Base-by-base conservation (phyloP, 1,140 invertebrate genomes). In the Drosophila eugracilis region DNA sequence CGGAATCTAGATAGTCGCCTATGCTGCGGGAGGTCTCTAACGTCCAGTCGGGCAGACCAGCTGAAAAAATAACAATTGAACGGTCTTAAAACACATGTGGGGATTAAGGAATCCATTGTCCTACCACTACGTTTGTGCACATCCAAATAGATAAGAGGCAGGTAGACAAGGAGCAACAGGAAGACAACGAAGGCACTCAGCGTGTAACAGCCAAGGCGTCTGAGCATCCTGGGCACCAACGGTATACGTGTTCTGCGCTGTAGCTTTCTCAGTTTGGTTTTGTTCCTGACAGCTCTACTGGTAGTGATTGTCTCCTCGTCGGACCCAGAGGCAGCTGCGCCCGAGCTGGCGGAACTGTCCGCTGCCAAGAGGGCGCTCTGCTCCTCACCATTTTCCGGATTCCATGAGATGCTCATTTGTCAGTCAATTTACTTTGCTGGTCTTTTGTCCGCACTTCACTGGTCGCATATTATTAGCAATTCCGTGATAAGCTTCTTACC, bases 1-100 rank as follows among this genome's bases (percentile, higher is more conserved):
- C 93, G 1, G 95, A 95, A 65, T 94, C 92, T 5, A 97, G 94
- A 76, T 96, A 97, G 63, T 93, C 92, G 74, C 92, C 93, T 19
- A 95, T 93, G 90, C 96, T 94, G 37, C 95, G 92, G 24, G 95
- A 95, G 9, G 94, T 95, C 74, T 96, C 95, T 36, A 93, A 92
- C 41, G 94, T 93, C 96, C 96, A 97, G 41, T 95, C 95, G 14
- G 93, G 32, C 36, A 91, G 48, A 1, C 78, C 45, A 45, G 74
- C 89, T 91, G 34, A 1, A 70, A 67, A 15, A 32, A 3, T 1
- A 19, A 12, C 1, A 34, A 37, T 15, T 17, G 28, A 60, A 44
- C n/a, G 6, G 17, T n/a, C 26, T 54, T 5, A 14, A 5, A 41
- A 12, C 5, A 22, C 5, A 42, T 22, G 12, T 9, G n/a, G 15